Evolutionary conservation across 2,888 invertebrate genomes (phyloP), one percentile per base, ranked within the genome.

Genomic region (Cacoxenus indagator): DNA sequence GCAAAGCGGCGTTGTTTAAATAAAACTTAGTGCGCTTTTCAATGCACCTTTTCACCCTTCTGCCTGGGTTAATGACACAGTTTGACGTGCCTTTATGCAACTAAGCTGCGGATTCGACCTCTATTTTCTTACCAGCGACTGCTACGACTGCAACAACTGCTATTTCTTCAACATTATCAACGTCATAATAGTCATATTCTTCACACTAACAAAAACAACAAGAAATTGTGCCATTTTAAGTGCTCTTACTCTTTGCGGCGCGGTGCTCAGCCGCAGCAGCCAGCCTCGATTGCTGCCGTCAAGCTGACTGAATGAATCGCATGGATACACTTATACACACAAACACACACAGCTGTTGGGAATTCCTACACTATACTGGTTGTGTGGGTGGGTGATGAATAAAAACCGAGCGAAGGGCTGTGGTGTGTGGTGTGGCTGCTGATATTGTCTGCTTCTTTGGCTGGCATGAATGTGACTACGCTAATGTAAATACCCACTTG

Each of bases 301-400:
- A 81, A 81, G 81, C 80, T 81, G 82, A 79, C 80, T 81, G 82
- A 79, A 81, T 81, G 82, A 61, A 31, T 19, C 43, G 48, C 24
- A 51, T 29, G 17, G 17, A 66, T 27, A 59, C 45, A 59, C 14
- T 37, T 31, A 66, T 24, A 24, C 45, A 57, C 17, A 57, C 65
- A 43, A 24, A 54, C 66, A 26, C 31, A 37, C 57, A 66, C 57
- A 55, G 64, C 19, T 27, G 19, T 26, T 62, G 61, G 61, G 61
- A 62, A 62, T 62, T 62, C 61, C 61, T 24, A n/a, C 26, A 45
- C 24, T 62, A n/a, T 17, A n/a, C 14, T 17, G 17, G n/a, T n/a
- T n/a, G n/a, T n/a, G n/a, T n/a, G n/a, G n/a, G n/a, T n/a, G n/a
- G n/a, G n/a, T n/a, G n/a, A n/a, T n/a, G n/a, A n/a, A n/a, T n/a